These are phyloP conservation scores for Drosophila cracens DNA, from an alignment of 2,888 invertebrate species.

Conservation along the genomic window DNA sequence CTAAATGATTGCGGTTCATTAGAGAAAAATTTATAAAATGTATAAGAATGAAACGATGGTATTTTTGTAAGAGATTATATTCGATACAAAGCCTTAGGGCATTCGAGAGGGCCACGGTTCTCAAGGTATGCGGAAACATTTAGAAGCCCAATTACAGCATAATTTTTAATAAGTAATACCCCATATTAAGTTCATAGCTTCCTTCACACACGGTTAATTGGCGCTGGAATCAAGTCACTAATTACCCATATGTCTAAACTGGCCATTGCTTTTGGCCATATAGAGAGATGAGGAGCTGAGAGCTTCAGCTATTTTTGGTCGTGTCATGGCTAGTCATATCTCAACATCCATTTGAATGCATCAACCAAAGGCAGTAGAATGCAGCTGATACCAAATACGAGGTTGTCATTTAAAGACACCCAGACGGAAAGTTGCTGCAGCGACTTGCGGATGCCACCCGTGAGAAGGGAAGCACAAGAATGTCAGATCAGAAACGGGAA, in stretches of 20 bases:
- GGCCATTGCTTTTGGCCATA: slow-evolving; percentile 13
- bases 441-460: slow-evolving; percentile 60
- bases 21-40: neutral
- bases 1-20: neutral
- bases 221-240: slow-evolving; percentile 8
- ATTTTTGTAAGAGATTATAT: neutral
- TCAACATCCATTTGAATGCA: slow-evolving; percentile 29
- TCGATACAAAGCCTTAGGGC: neutral
- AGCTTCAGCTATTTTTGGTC: slow-evolving; percentile 23
- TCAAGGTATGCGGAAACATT: slow-evolving; percentile 43
- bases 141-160: slow-evolving; percentile 37
- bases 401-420: neutral
- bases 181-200: slow-evolving; percentile 36
- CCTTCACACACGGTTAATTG: slow-evolving; percentile 37
- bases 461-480: slow-evolving; percentile 43
- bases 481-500: slow-evolving; percentile 23
- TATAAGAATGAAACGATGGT: neutral
- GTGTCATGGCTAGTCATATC: slow-evolving; percentile 5
- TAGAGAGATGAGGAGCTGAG: slow-evolving; percentile 1
- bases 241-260: slow-evolving; percentile 29
- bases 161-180: slow-evolving; percentile 33
- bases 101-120: neutral
- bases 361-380: slow-evolving; percentile 11
- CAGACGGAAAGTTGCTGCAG: slow-evolving; percentile 7
- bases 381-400: slow-evolving; percentile 35